Base-by-base conservation (phyloP, 2,888 invertebrate genomes). In the Pristionchus japonicus region DNA sequence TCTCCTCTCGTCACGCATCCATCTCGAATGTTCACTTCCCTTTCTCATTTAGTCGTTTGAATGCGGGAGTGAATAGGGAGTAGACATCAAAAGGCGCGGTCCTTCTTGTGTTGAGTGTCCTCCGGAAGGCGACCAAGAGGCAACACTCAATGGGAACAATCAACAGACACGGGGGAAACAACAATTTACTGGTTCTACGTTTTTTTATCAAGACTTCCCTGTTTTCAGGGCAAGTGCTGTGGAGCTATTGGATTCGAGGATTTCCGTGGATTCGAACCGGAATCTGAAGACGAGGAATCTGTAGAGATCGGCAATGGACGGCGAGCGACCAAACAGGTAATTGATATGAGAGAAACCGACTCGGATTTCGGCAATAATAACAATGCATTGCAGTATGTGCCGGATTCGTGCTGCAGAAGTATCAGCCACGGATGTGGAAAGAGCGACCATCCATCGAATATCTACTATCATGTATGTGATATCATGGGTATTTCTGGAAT, bases 401-500 rank as follows among this genome's bases (percentile, higher is more conserved):
- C 87, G 20, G 87, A 87, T 80, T 87, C 87, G 37, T 87, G 87
- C 49, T 87, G 87, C 77, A 80, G 87, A n/a, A 80, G 57, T 43
- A 34, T 87, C 37, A 80, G 77, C 23, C 27, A 61, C 7, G 77
- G 80, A 31, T 87, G 87, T 37, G 87, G 87, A 57, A 87, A 87
- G 80, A 87, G 87, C 49, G 87, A 87, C 61, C 87, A 87, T 87
- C 87, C 87, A 15, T 87, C 87, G 49, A 87, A 87, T 34, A 80
- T 87, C 43, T 61, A 87, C 61, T 87, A 87, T 80, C 77, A 77
- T 61, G 87, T 87, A 13, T n/a, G 87, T 34, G 57, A 57, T 57
- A 57, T 57, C 57, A 57, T 3, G 23, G 57, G 6, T 57, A 57
- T 57, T 57, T 57, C 57, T 57, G 57, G 57, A 57, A 9, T n/a